Evolutionary conservation across 2,113 vertebrate genomes (phyloP).

Genomic region (Pipa parva): DNA sequence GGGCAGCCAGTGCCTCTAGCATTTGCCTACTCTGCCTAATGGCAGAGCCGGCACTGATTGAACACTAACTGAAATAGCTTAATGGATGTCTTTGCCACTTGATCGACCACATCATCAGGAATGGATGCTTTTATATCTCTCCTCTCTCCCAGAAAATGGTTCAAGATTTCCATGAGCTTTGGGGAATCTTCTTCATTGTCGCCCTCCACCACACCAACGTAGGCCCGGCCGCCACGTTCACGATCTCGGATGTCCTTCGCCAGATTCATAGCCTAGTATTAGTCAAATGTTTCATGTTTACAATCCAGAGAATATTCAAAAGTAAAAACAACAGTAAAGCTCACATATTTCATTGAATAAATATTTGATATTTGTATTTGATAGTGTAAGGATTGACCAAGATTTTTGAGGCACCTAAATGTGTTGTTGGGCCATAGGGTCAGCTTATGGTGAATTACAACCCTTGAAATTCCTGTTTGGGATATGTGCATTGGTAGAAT

Average conservation of each 20-base stretch:
- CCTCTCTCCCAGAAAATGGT: conserved; percentile 60
- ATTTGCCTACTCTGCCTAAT: no score
- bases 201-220: conserved; percentile 73
- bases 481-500: no score
- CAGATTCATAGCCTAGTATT: conserved; percentile 70
- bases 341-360: no score
- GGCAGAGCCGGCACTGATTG: no score
- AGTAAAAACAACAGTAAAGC: no score
- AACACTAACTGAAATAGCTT: conserved; percentile 80
- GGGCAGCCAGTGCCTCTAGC: no score
- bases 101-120: conserved; percentile 68
- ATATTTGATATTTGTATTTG: no score
- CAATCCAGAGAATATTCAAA: neutral
- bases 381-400: no score
- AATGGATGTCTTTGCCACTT: conserved; percentile 60
- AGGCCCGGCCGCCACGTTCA: conserved; percentile 73
- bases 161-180: conserved; percentile 62
- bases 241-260: conserved; percentile 83
- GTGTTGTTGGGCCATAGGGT: no score
- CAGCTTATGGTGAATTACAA: no score
- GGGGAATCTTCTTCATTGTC: conserved; percentile 62
- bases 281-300: neutral
- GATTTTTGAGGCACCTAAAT: no score
- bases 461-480: no score
- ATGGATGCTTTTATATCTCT: conserved; percentile 59